phyloP scores from a whole-genome alignment of 2,888 invertebrate genomes.

The Muscina levida region DNA sequence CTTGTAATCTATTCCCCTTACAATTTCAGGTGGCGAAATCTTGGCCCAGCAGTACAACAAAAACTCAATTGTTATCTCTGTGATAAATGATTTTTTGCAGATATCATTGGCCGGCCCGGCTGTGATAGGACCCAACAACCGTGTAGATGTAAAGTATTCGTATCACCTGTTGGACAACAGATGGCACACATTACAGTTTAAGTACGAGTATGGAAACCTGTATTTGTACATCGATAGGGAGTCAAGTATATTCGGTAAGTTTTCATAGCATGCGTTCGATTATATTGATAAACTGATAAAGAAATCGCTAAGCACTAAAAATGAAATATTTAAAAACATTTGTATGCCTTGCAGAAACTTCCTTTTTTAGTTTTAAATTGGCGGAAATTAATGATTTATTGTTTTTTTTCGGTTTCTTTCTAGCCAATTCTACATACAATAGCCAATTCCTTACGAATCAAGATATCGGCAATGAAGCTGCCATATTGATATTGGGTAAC shows the following conservation, averaged over 20 bases:
- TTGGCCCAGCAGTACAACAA: constrained; percentile 86
- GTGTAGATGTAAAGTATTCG: constrained; percentile 84
- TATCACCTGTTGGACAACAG: constrained; percentile 88
- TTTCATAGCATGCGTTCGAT: too few relatives aligned
- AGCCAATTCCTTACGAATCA: constrained; percentile 87
- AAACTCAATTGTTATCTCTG: constrained; percentile 83
- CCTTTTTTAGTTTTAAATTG: background rate
- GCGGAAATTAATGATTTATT: background rate
- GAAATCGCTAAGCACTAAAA: background rate
- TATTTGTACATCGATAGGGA: constrained; percentile 79
- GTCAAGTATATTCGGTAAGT: constrained; percentile 78
- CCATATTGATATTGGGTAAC: constrained; percentile 88
- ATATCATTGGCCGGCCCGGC: constrained; percentile 81
- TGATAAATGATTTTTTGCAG: constrained; percentile 83
- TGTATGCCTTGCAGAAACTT: too few relatives aligned
- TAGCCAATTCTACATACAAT: constrained; percentile 89
- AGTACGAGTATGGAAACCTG: constrained; percentile 79
- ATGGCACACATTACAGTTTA: constrained; percentile 84
- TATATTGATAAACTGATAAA: too few relatives aligned
- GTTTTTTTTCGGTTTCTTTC: constrained; percentile 42
- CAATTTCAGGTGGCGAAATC: constrained; percentile 84
- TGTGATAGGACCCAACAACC: constrained; percentile 81
- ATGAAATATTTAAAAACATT: too few relatives aligned
- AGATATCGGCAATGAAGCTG: constrained; percentile 86
- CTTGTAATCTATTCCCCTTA: background rate